Evolutionary conservation across 2,888 invertebrate genomes (phyloP).

Genomic region (Macrostomum cliftonense): DNA sequence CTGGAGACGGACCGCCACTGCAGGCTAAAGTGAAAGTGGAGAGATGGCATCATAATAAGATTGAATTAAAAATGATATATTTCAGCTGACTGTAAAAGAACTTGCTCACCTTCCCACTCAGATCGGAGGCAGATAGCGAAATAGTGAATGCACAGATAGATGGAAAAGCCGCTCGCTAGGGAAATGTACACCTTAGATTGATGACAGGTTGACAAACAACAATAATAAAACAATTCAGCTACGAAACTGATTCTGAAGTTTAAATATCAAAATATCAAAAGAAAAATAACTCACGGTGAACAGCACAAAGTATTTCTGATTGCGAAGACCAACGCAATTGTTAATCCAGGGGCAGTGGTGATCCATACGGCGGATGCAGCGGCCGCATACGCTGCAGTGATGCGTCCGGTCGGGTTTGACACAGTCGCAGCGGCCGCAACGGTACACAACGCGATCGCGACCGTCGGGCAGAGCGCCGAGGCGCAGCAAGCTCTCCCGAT

Average conservation of each 20-base stretch:
- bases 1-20: neutral
- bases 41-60: too few species aligned
- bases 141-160: neutral
- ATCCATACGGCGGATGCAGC: slow-evolving; percentile 64
- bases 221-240: too few species aligned
- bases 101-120: neutral
- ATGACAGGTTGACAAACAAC: too few species aligned
- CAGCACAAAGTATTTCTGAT: slow-evolving; percentile 95
- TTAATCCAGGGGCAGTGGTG: slow-evolving; percentile 91
- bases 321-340: slow-evolving; percentile 95
- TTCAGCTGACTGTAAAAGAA: too few species aligned
- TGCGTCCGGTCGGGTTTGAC: slow-evolving; percentile 63
- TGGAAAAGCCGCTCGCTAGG: neutral
- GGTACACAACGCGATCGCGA: too few species aligned
- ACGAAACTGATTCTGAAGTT: too few species aligned
- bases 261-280: too few species aligned
- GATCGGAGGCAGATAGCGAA: neutral
- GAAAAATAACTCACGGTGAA: slow-evolving; percentile 48
- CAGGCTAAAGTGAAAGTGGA: too few species aligned
- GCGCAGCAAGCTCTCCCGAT: too few species aligned
- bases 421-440: slow-evolving; percentile 58
- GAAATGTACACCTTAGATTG: neutral
- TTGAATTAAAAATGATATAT: too few species aligned
- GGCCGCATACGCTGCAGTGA: slow-evolving; percentile 65
- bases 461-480: too few species aligned